phyloP scores from a whole-genome alignment of 1,140 invertebrate genomes.

The Saxidomus purpurata region DNA sequence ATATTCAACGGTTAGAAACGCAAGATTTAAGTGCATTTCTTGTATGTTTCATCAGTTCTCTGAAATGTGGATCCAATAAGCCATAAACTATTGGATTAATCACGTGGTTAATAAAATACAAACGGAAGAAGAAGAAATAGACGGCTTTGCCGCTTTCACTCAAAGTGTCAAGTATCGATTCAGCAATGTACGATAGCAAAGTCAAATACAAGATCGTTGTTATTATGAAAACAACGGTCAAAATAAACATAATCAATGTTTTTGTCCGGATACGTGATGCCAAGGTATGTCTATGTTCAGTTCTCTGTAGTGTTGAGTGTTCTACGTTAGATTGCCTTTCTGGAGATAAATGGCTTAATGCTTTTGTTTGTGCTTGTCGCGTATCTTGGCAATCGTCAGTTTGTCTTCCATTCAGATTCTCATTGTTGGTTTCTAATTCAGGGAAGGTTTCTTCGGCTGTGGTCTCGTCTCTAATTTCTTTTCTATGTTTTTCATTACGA shows the following conservation, averaged over 20 bases:
- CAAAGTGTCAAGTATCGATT: constrained; percentile 7
- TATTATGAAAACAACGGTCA: constrained; percentile 30
- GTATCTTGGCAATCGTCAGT: too few relatives aligned
- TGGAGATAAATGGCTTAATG: too few relatives aligned
- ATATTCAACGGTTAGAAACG: too few relatives aligned
- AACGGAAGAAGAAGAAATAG: constrained; percentile 56
- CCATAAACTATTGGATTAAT: constrained; percentile 56
- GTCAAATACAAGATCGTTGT: constrained; percentile 44
- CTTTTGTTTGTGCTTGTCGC: too few relatives aligned
- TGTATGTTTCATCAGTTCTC: background rate
- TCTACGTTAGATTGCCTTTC: too few relatives aligned
- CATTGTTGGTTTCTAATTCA: background rate
- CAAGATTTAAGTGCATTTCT: background rate
- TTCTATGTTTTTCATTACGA: too few relatives aligned
- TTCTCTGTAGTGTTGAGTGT: too few relatives aligned
- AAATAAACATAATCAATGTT: constrained; percentile 45
- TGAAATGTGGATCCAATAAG: constrained; percentile 35
- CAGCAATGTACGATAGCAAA: constrained; percentile 11
- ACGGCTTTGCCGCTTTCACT: constrained; percentile 9
- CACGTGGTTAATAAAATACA: constrained; percentile 54
- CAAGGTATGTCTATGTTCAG: background rate
- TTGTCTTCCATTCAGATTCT: background rate
- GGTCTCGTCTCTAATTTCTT: background rate
- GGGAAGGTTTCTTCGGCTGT: background rate
- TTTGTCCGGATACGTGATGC: background rate